These are phyloP conservation scores for Cantharis rustica DNA, from an alignment of 2,888 invertebrate genomes.

Conservation along the genomic window DNA sequence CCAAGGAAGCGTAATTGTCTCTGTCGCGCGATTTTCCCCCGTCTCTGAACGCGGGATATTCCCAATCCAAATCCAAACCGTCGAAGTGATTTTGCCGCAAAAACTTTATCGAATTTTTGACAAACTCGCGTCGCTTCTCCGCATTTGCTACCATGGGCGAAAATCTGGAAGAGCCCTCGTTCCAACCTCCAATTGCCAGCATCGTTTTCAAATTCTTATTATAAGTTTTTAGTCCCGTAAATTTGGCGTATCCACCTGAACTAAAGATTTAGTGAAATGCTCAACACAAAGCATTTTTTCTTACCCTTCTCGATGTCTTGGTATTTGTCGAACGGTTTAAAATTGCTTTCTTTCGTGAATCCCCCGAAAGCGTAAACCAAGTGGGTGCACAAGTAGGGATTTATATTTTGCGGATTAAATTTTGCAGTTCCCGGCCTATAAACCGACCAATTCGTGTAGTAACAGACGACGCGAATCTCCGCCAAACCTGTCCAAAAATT, in stretches of 20 bases:
- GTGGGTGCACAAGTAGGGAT: conserved; percentile 93
- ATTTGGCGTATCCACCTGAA: conserved; percentile 90
- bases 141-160: conserved; percentile 85
- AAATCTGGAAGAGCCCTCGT: conserved; percentile 86
- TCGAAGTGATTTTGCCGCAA: conserved; percentile 91
- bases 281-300: conserved; percentile 12
- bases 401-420: conserved; percentile 92
- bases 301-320: conserved; percentile 94
- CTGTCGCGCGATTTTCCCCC: conserved; percentile 81
- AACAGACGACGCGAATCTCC: conserved; percentile 83
- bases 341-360: conserved; percentile 86
- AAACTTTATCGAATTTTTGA: conserved; percentile 83
- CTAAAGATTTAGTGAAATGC: not conserved
- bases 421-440: conserved; percentile 89
- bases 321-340: conserved; percentile 93
- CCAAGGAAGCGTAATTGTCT: conserved; percentile 86
- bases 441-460: conserved; percentile 94
- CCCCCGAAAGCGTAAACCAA: conserved; percentile 92
- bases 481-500: conserved; percentile 48
- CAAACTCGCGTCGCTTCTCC: conserved; percentile 78
- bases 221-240: conserved; percentile 90
- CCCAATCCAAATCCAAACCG: conserved; percentile 93
- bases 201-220: conserved; percentile 90
- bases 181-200: conserved; percentile 93
- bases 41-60: conserved; percentile 82